A percentile compares a stretch with the other conserved stretches of the same genome.
phyloP scores from a whole-genome alignment of 1,140 invertebrate genomes.

The Drosophila oshimai region DNA sequence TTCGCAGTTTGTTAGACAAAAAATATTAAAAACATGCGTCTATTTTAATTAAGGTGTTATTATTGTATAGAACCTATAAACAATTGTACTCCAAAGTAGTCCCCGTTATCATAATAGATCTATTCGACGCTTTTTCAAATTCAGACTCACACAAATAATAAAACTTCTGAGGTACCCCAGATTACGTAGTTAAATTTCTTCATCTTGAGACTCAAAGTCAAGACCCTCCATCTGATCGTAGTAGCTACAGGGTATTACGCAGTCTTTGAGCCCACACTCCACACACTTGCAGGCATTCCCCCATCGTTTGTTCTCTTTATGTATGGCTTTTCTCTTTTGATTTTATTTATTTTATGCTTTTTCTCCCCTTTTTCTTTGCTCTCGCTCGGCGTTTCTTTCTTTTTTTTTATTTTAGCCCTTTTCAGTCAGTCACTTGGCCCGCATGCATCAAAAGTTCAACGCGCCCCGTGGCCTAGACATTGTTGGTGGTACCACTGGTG shows the following conservation, averaged over 20 bases:
- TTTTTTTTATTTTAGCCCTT: conserved; percentile 31
- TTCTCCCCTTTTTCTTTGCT: neutral
- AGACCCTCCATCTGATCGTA: too few relatives aligned
- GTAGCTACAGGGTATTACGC: neutral
- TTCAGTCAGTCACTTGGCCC: conserved; percentile 60
- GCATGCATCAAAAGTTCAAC: conserved; percentile 75
- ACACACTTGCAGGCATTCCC: neutral
- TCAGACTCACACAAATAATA: too few relatives aligned
- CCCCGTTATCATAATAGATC: too few relatives aligned
- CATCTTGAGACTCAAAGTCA: neutral
- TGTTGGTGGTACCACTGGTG: conserved; percentile 30
- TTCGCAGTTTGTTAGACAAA: too few relatives aligned
- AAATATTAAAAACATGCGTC: too few relatives aligned
- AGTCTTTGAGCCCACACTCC: neutral
- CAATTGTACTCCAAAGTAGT: too few relatives aligned
- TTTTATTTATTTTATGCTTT: conserved; percentile 38
- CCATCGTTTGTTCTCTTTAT: conserved; percentile 2
- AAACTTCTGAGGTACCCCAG: too few relatives aligned
- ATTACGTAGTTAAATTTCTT: too few relatives aligned
- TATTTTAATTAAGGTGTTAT: too few relatives aligned
- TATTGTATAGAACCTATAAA: too few relatives aligned
- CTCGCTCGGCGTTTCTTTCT: conserved; percentile 6
- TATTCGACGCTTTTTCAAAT: too few relatives aligned
- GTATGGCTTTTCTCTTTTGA: conserved; percentile 36
- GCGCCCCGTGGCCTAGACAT: conserved; percentile 58